Conservation (phyloP, 1,140 invertebrate genomes). For the Caerostris darwini region DNA sequence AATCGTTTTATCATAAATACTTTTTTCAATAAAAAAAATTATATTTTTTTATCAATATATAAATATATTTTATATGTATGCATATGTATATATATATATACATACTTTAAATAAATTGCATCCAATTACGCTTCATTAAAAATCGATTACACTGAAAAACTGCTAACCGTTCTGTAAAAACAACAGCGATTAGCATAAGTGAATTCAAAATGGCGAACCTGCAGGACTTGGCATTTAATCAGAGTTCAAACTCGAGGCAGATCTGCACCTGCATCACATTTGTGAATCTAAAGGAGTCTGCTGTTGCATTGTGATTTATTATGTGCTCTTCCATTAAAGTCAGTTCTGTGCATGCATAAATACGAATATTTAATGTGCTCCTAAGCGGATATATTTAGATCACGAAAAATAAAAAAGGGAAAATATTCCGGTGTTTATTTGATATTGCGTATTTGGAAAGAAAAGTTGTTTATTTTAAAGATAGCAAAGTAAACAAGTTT, state of each 20-base stretch:
- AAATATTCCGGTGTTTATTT: background rate
- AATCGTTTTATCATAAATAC: no score
- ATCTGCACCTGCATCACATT: background rate
- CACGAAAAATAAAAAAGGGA: background rate
- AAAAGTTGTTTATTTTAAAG: no score
- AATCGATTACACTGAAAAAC: no score
- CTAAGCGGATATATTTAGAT: background rate
- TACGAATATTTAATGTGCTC: background rate
- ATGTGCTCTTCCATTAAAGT: background rate
- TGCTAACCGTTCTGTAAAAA: no score
- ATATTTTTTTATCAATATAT: no score
- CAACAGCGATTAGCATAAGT: background rate
- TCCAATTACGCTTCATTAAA: no score
- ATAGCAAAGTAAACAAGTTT: no score
- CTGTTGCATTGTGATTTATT: constrained; percentile 19
- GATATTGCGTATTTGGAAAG: no score
- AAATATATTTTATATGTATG: no score
- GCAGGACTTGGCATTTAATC: background rate
- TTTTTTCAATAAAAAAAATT: no score
- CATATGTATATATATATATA: no score
- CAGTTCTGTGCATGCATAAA: background rate
- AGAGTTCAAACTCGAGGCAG: background rate
- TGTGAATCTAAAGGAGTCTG: background rate
- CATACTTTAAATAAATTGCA: no score
- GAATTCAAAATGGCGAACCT: background rate